These are phyloP conservation scores for Erebia aethiops DNA, from an alignment of 2,888 invertebrate species.

Conservation along the genomic window DNA sequence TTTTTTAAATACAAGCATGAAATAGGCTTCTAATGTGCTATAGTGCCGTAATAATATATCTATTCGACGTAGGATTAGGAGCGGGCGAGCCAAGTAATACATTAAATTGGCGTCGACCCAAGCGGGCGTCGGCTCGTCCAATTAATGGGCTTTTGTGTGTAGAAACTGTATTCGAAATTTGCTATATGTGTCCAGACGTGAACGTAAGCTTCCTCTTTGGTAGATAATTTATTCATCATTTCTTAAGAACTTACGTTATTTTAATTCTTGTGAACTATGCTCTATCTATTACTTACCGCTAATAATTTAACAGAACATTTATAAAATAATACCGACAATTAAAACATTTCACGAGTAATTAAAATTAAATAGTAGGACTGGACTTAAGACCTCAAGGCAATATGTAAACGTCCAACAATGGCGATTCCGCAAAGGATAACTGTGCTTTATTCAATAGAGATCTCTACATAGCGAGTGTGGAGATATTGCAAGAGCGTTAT, in stretches of 20 bases:
- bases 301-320: too few species aligned
- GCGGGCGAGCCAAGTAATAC: constrained; percentile 71
- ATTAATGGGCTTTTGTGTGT: constrained; percentile 68
- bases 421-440: too few species aligned
- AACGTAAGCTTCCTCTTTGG: constrained; percentile 14
- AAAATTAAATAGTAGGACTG: too few species aligned
- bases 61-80: constrained; percentile 67
- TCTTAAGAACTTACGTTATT: neutral
- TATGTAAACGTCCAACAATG: too few species aligned
- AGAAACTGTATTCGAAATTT: constrained; percentile 29
- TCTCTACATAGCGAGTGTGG: too few species aligned
- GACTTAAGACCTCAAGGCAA: too few species aligned
- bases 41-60: constrained; percentile 60
- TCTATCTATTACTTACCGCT: too few species aligned
- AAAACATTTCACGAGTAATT: too few species aligned
- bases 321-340: too few species aligned
- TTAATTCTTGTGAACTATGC: neutral
- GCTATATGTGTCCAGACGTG: constrained; percentile 22
- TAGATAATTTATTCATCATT: constrained; percentile 27
- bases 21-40: constrained; percentile 33
- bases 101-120: constrained; percentile 76
- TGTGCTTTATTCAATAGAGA: too few species aligned
- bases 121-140: constrained; percentile 66
- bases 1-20: neutral
- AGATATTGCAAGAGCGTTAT: neutral